Evolutionary conservation across 2,797 vertebrate species (phyloP).

Genomic region (Tamandua tetradactyla): DNA sequence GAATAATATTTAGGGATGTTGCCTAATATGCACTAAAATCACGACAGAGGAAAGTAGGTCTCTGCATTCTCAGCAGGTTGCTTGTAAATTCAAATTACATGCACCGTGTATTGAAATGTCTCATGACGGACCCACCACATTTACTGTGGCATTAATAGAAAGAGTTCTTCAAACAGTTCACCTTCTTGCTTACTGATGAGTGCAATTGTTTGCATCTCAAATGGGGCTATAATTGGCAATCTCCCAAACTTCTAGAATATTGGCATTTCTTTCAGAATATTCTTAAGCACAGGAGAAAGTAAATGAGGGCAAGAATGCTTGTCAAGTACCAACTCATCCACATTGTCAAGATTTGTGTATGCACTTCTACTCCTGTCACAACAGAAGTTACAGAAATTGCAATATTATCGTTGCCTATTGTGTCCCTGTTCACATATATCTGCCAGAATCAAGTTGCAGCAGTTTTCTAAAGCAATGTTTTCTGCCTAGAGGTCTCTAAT

Average conservation of each 20-base stretch:
- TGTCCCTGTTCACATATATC: background rate
- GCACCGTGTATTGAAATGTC: background rate
- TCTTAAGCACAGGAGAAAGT: background rate
- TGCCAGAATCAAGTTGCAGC: background rate
- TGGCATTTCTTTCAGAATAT: slow-evolving; percentile 27
- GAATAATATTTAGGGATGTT: background rate
- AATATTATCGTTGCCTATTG: background rate
- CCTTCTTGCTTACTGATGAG: slow-evolving; percentile 12
- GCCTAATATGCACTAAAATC: slow-evolving; percentile 5
- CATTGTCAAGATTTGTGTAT: background rate
- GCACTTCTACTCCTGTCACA: background rate
- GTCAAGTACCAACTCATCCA: background rate
- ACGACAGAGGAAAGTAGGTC: background rate
- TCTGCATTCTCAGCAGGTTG: background rate
- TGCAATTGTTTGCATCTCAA: background rate
- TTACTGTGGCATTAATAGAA: background rate
- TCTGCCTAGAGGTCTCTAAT: background rate
- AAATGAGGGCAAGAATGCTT: background rate
- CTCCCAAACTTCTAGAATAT: background rate
- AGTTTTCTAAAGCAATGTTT: slow-evolving; percentile 14
- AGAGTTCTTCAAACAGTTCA: background rate
- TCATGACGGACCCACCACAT: background rate
- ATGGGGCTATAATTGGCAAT: slow-evolving; percentile 35
- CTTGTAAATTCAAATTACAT: slow-evolving; percentile 29
- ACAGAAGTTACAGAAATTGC: background rate